Percentiles rank a stretch among this genome's conserved stretches.
phyloP scores from a whole-genome alignment of 2,888 invertebrate species.

The Sericinus montela region DNA sequence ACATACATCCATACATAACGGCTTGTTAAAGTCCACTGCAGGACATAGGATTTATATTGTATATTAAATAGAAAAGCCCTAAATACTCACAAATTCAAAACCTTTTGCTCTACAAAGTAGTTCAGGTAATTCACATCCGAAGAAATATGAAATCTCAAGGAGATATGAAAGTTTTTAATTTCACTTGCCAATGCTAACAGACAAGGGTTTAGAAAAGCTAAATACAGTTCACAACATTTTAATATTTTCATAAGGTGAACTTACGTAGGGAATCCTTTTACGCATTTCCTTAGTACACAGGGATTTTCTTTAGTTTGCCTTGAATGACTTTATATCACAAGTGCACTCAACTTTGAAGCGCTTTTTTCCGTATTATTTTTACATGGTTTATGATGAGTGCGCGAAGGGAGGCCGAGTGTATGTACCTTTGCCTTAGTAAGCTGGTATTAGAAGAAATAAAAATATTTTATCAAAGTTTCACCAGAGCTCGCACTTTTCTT shows the following conservation, averaged over 20 bases:
- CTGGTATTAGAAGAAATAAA: conserved; percentile 22
- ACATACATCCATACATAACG: too few species aligned
- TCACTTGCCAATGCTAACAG: conserved; percentile 5
- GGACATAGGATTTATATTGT: too few species aligned
- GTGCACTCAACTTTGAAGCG: conserved; percentile 30
- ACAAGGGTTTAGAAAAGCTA: conserved; percentile 8
- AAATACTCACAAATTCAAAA: too few species aligned
- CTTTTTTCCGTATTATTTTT: conserved; percentile 47
- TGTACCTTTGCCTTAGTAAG: conserved; percentile 34
- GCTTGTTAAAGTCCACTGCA: too few species aligned
- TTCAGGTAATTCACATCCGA: too few species aligned
- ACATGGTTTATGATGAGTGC: conserved; percentile 41
- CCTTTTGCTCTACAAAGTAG: too few species aligned
- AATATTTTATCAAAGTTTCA: too few species aligned
- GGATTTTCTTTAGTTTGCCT: conserved; percentile 28
- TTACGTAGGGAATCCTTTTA: conserved; percentile 23
- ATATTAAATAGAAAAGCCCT: too few species aligned
- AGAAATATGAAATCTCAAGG: too few species aligned
- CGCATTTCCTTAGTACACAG: conserved; percentile 26
- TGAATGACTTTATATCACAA: conserved; percentile 34
- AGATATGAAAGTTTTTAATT: too few species aligned
- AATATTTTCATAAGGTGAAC: conserved; percentile 18
- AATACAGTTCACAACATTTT: conserved; percentile 21
- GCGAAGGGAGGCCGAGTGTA: conserved; percentile 28
- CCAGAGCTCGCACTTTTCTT: too few species aligned